A percentile compares a stretch with the other conserved stretches of the same genome.
These are phyloP conservation scores for Melanocharis versteri DNA, from an alignment of 2,113 vertebrate genomes.

Conservation along the genomic window DNA sequence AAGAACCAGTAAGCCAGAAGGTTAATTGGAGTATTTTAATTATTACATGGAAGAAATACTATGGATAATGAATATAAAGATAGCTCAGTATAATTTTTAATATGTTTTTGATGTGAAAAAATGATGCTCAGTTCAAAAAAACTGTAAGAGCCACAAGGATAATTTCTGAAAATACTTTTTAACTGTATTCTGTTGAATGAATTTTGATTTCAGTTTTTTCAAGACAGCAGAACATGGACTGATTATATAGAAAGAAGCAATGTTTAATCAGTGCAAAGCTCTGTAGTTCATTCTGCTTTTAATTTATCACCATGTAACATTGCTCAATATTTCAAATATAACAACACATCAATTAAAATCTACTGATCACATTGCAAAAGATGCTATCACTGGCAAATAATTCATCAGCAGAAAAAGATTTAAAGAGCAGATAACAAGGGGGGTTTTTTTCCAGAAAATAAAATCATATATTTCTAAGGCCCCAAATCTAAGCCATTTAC, in stretches of 20 bases:
- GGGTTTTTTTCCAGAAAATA: not conserved
- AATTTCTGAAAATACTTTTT: not conserved
- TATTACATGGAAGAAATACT: not conserved
- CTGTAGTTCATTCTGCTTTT: not conserved
- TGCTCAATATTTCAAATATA: not conserved
- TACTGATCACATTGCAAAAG: not conserved
- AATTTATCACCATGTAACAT: not conserved
- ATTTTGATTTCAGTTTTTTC: not conserved
- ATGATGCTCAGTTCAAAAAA: not conserved
- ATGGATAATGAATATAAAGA: not conserved
- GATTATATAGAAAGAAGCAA: not conserved
- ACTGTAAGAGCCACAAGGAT: not conserved
- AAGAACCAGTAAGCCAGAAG: not conserved
- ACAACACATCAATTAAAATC: not conserved
- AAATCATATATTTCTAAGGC: not conserved
- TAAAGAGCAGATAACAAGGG: not conserved
- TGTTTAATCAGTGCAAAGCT: not conserved
- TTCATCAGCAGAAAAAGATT: not conserved
- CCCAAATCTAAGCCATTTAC: not conserved
- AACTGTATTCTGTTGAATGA: not conserved
- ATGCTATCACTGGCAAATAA: not conserved
- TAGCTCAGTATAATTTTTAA: not conserved
- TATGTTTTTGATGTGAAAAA: not conserved
- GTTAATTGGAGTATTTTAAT: not conserved
- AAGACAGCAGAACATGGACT: not conserved